These are phyloP conservation scores for Magallana angulata DNA, from an alignment of 1,140 invertebrate species.

Conservation along the genomic window DNA sequence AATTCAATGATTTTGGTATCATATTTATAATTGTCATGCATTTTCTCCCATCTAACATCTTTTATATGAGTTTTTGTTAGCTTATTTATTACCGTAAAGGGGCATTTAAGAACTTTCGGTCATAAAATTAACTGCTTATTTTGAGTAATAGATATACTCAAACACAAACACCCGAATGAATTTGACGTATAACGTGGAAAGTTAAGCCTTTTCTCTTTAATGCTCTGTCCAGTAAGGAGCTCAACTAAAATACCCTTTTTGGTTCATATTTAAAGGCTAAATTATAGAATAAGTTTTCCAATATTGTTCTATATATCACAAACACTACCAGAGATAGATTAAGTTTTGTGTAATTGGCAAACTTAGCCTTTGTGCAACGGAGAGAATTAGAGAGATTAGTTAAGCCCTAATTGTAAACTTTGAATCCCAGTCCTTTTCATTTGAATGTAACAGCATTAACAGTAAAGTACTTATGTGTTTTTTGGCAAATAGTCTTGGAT, in stretches of 20 bases:
- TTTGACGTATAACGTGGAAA: too few relatives aligned
- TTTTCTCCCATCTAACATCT: too few relatives aligned
- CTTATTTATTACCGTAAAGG: too few relatives aligned
- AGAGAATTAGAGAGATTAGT: constrained; percentile 1
- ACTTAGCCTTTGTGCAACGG: neutral
- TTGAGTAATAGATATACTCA: too few relatives aligned
- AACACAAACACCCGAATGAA: too few relatives aligned
- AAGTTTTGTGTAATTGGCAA: neutral
- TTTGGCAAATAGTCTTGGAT: neutral
- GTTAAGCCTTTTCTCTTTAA: neutral
- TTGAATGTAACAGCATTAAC: neutral
- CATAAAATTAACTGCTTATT: too few relatives aligned
- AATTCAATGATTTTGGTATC: too few relatives aligned
- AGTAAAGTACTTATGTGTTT: neutral
- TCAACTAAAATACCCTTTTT: neutral
- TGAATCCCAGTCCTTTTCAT: neutral
- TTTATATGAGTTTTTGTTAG: too few relatives aligned
- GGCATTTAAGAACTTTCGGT: too few relatives aligned
- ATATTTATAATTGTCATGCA: too few relatives aligned
- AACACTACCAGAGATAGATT: neutral
- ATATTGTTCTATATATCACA: neutral
- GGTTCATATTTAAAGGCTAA: neutral
- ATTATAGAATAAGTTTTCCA: neutral
- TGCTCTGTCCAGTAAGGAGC: neutral
- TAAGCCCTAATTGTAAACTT: neutral